Evolutionary conservation across 1,140 invertebrate genomes (phyloP).

Genomic region (Ips nitidus): DNA sequence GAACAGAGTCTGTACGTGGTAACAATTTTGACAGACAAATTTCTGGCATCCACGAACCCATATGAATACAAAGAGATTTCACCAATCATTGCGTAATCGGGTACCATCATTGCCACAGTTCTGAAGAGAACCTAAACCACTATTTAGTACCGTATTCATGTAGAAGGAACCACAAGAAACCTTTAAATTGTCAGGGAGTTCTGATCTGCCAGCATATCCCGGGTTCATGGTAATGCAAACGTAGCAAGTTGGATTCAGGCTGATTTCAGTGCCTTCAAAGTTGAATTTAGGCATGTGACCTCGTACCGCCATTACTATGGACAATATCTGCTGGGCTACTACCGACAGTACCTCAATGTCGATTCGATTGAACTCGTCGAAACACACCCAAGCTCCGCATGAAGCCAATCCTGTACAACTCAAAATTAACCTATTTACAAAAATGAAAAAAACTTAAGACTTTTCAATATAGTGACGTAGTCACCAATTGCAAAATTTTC

Average conservation of each 20-base stretch:
- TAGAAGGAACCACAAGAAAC: conserved; percentile 51
- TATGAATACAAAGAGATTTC: conserved; percentile 90
- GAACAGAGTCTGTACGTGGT: conserved; percentile 87
- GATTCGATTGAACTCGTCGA: conserved; percentile 95
- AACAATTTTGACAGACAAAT: conserved; percentile 84
- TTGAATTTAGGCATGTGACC: conserved; percentile 69
- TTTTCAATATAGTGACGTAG: too few relatives aligned
- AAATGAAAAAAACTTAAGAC: too few relatives aligned
- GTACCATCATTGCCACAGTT: conserved; percentile 95
- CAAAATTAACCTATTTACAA: not conserved
- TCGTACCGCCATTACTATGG: conserved; percentile 78
- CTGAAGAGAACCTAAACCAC: conserved; percentile 64
- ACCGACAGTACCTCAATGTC: conserved; percentile 85
- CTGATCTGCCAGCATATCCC: conserved; percentile 83
- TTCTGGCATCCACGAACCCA: conserved; percentile 80
- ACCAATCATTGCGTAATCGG: conserved; percentile 88
- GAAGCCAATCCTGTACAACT: conserved; percentile 70
- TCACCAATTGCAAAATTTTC: too few relatives aligned
- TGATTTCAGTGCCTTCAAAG: conserved; percentile 84
- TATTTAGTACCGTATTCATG: not conserved
- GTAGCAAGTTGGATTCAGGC: conserved; percentile 78
- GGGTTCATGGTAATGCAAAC: conserved; percentile 96
- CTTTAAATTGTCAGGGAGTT: conserved; percentile 88
- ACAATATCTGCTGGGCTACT: conserved; percentile 80
- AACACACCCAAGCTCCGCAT: conserved; percentile 90